Evolutionary conservation across 2,113 vertebrate species (phyloP), one percentile per base, ranked within the genome.

Genomic region (Salvelinus alpinus): DNA sequence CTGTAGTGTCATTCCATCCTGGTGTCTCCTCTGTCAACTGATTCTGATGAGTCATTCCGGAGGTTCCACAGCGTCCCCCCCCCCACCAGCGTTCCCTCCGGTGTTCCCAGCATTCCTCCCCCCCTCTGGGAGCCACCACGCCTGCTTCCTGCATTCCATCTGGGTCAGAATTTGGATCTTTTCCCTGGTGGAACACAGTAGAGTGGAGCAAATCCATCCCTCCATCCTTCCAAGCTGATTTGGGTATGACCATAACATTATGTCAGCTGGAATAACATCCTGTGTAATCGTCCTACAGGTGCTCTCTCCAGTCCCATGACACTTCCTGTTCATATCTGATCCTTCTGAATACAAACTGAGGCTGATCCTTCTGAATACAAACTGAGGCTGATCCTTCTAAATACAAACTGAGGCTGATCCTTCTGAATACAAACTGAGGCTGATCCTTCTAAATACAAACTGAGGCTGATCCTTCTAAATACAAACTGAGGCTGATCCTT

Each of bases 261-360:
- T 90, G 87, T 88, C 85, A 82, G 82, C 84, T 85, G 85, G 79
- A 88, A 74, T 80, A 86, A 81, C 75, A 85, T 72, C 82, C 80
- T 69, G 59, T 83, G 83, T 38, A 82, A 80, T 73, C 78, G 73
- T 54, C 51, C 79, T 82, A 79, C 22, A 64, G 82, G 73, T 76
- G 73, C 77, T 84, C 83, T 11, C 9, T 44, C 9, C 38, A 44
- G 81, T 71, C 64, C 78, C 70, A 66, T 90, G 89, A 88, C 85
- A 90, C 92, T 93, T 93, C 91, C 90, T 93, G 90, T 90, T 90
- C 71, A 78, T 91, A 76, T 54, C 51, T 69, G 86, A 85, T 88
- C 70, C 71, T 18, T 78, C 48, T 62, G 83, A 84, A 29, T 31
- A 5, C 29, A 31, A 31, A 31, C 29, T 5, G 29, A 31, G 29